Conservation (phyloP, 2,113 vertebrate species). For the Strix aluco region DNA sequence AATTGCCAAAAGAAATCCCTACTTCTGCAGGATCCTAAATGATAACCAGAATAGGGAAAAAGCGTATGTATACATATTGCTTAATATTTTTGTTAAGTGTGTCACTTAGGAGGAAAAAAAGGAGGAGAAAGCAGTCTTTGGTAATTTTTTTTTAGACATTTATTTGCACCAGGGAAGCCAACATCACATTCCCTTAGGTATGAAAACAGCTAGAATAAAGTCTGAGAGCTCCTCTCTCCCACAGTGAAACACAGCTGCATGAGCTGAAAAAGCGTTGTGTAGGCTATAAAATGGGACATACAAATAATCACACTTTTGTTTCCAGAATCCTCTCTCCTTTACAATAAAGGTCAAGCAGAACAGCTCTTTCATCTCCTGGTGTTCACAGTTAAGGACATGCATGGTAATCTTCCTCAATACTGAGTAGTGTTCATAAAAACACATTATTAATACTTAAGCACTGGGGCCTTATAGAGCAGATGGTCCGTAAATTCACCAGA, state of each 20-base stretch:
- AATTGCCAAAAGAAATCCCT: background rate
- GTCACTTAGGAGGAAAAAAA: background rate
- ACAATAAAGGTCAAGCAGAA: constrained; percentile 54
- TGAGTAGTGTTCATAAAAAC: constrained; percentile 40
- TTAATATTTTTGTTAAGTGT: background rate
- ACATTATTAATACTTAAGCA: constrained; percentile 57
- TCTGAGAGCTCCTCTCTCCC: background rate
- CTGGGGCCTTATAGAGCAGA: constrained; percentile 28
- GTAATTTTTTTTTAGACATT: background rate
- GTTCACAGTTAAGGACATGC: background rate
- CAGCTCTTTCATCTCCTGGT: constrained; percentile 32
- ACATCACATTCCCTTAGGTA: background rate
- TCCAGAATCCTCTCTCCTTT: constrained; percentile 26
- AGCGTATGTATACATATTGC: background rate
- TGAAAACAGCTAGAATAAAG: background rate
- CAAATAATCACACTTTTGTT: constrained; percentile 49
- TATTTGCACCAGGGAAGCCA: background rate
- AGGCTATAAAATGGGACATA: background rate
- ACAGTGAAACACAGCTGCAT: background rate
- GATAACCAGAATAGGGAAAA: background rate
- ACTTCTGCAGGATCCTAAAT: background rate
- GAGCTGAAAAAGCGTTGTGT: background rate
- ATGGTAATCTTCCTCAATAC: constrained; percentile 48
- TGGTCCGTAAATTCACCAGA: constrained; percentile 61
- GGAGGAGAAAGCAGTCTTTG: background rate